Base-by-base conservation (phyloP, 2,113 vertebrate species). In the Meleagris gallopavo region DNA sequence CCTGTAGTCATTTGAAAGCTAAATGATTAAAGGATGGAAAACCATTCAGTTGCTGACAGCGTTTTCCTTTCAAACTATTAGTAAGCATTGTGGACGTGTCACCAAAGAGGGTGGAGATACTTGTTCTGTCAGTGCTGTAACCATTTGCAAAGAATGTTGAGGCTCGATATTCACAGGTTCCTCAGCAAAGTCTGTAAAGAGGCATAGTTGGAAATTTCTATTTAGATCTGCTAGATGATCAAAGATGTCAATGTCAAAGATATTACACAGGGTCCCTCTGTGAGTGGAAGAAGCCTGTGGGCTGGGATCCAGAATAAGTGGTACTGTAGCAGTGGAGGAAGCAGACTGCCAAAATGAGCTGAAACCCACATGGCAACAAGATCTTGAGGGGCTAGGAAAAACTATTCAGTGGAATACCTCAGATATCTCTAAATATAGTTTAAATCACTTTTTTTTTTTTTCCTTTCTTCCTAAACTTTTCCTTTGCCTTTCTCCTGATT, bases 41-140 rank as follows among this genome's bases (percentile, higher is more conserved):
- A 77, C 3, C 1, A 85, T 72, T 75, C 48, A 76, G 52, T n/a
- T 83, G 14, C 36, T 88, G 30, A 18, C 11, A 62, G 9, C 13
- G 55, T 69, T 82, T 87, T 82, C 43, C 46, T 88, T 95, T 89
- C 20, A 1, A 81, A 84, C 17, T 82, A 29, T 69, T 92, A 88
- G 61, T 34, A 82, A 87, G 21, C 3, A 1, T 32, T 46, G 7
- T 65, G 32, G 14, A 75, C 5, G 14, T 87, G 34, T 52, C 36
- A 61, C 13, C 65, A 57, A 55, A 69, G 15, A 72, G 4, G 17
- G 15, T 24, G 55, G 32, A 92, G 21, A 34, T 27, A 45, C 7
- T 58, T 88, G 15, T 3, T 86, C 64, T 57, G 52, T 40, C 22
- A 67, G 29, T 67, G 86, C 13, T 90, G 29, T 72, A 89, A 50